Evolutionary conservation across 2,113 vertebrate species (phyloP), one percentile per base, ranked within the genome.

Genomic region (Labrus mixtus): DNA sequence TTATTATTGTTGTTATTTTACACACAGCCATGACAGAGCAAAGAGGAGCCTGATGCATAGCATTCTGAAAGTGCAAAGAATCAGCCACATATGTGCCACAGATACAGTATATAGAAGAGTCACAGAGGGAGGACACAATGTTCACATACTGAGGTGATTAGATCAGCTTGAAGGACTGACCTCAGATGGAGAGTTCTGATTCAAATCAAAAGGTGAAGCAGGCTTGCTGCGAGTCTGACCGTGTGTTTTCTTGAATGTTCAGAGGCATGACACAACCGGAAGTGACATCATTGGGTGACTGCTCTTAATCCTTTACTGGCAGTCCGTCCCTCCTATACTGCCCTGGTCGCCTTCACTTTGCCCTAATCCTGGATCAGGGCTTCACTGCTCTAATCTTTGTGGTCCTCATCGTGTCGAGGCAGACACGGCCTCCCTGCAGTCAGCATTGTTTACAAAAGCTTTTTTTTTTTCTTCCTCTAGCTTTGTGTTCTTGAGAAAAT

Each of bases 51-150:
- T 50, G 62, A 89, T 90, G 90, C 89, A 90, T 88, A 87, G 90
- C 90, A 64, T 84, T 89, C 82, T 76, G 57, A 78, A 89, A 92
- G 90, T 91, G 92, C 91, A 88, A 85, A 87, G 75, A 89, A 85
- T 85, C 67, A 88, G 91, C 86, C 69, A 74, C 60, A 0, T 66
- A 70, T 87, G 76, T 76, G 88, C 68, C 68, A 87, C 81, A 83
- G 73, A 87, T 65, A 83, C 78, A 84, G 72, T 33, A 29, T 55
- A 77, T 8, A 90, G 83, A 82, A 73, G 48, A 73, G 63, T 76
- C 25, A 68, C 16, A 77, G 69, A 70, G 73, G 83, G 63, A 82
- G 84, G 70, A 79, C 69, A 75, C n/a, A 68, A 36, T 9, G 76
- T 68, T 73, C 48, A 60, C 50, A 78, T 53, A 50, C 73, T 45